Base-by-base conservation (phyloP, 2,888 invertebrate species). In the Glaucopsyche alexis region DNA sequence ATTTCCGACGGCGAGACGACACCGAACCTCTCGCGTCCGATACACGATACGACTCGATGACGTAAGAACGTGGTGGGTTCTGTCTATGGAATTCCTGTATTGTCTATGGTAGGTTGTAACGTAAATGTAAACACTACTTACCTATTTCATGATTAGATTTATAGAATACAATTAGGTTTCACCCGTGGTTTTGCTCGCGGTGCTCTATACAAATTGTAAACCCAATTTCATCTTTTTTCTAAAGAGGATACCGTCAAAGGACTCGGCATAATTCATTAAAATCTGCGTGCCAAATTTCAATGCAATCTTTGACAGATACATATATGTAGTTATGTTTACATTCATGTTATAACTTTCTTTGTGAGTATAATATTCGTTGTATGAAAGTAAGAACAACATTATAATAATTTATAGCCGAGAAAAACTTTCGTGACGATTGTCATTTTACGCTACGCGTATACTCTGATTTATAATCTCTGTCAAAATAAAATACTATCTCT, bases 31-130 rank as follows among this genome's bases (percentile, higher is more conserved):
- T 94, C 4, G 88, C 89, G 1, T 79, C 85, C 8, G 90, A 88
- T 78, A 87, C 88, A 75, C 87, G 83, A 84, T 94, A 95, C 83
- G 94, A 94, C 74, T 94, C 94, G 71, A 94, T 94, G 94, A 91
- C 91, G 79, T 93, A 90, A 81, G 66, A 73, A 71, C 71, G 72
- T 64, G 52, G 45, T 49, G 52, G 47, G n/a, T 67, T 38, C 29
- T n/a, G 42, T 70, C 29, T 38, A 38, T 60, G 60, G 29, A 13
- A 60, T 60, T 55, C 29, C 29, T 60, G 11, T 19, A 55, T 29
- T 38, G 60, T 29, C 13, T 38, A 29, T 60, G 60, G 13, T 29
- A 29, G 29, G 29, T 38, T 29, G 29, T 29, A 60, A 60, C 29
- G 13, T 60, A 60, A 47, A 60, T 14, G 60, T 60, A 60, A 38